Base-by-base conservation (phyloP, 2,888 invertebrate genomes). In the Drosophila stalkeri region DNA sequence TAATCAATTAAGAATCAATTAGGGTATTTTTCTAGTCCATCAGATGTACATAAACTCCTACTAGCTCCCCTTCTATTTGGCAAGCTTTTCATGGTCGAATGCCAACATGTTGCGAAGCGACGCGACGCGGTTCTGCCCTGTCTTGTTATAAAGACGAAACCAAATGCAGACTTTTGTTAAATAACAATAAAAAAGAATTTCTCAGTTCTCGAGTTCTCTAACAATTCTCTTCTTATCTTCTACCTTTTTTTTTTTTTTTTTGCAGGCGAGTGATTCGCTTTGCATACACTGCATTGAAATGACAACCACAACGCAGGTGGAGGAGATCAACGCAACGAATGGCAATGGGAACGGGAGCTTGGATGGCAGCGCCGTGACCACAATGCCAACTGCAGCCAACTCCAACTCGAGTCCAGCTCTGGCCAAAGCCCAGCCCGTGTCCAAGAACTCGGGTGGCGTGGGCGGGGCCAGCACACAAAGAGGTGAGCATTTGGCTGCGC, bases 221-320 rank as follows among this genome's bases (percentile, higher is more conserved):
- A 66, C 62, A 31, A 54, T 62, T 49, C 14, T 49, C 16, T 20
- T 35, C 18, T 47, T 60, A 27, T 27, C 27, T 27, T 41, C n/a
- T 76, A 27, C 41, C 52, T 60, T 43, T 35, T 65, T 71, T 31
- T 33, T 39, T 55, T 63, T 39, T 46, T 64, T 68, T 37, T 51
- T 55, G 47, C 68, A 84, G 82, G 39, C 64, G 35, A 60, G 39
- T 39, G 66, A 68, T 54, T 56, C 63, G 59, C 27, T 49, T 49
- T 39, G 49, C 51, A 67, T n/a, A 78, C 75, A 78, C 75, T 74
- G 64, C 69, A 65, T 16, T 6, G 64, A 67, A 70, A 85, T 85
- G 90, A 87, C 88, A 80, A 85, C 88, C 62, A 79, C 80, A 68
- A 81, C 67, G 69, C 88, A 89, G 74, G 56, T 67, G 80, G 88